Conservation (phyloP, 1,140 invertebrate species). For the Drosophila virilis region DNA sequence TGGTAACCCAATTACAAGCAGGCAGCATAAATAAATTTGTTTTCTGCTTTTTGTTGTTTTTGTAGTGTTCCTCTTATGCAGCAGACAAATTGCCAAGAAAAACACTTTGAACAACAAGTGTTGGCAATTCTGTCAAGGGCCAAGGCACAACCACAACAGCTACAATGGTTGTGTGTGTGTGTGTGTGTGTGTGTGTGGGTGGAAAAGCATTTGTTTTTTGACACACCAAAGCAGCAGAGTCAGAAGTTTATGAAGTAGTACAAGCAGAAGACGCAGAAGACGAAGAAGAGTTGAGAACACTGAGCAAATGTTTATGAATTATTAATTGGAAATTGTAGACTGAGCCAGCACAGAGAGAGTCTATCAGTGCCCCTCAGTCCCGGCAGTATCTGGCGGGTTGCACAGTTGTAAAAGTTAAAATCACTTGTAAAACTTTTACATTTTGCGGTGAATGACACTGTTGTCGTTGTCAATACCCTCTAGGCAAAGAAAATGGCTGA, state of each 20-base stretch:
- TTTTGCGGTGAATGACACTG: slow-evolving; percentile 63
- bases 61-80: slow-evolving; percentile 32
- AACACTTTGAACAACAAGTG: slow-evolving; percentile 73
- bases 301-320: slow-evolving; percentile 70
- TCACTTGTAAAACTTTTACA: slow-evolving; percentile 73
- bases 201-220: slow-evolving; percentile 26
- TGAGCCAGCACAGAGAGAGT: slow-evolving; percentile 3
- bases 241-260: slow-evolving; percentile 19
- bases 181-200: neutral
- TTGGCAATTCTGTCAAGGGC: slow-evolving; percentile 28
- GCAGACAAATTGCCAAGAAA: slow-evolving; percentile 73
- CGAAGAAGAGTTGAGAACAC: slow-evolving; percentile 1
- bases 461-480: slow-evolving; percentile 14
- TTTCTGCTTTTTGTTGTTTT: slow-evolving; percentile 44
- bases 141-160: neutral
- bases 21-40: slow-evolving; percentile 65
- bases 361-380: slow-evolving; percentile 3
- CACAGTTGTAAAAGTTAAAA: slow-evolving; percentile 66
- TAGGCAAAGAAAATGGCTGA: neutral
- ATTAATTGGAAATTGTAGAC: slow-evolving; percentile 75
- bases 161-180: too few relatives aligned
- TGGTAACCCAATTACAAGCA: slow-evolving; percentile 68
- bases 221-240: slow-evolving; percentile 15
- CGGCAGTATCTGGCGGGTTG: slow-evolving; percentile 13
- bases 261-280: neutral